Percentiles rank a stretch among this genome's conserved stretches.
These are phyloP conservation scores for Drosophila demipolita DNA, from an alignment of 2,888 invertebrate species.

Conservation along the genomic window DNA sequence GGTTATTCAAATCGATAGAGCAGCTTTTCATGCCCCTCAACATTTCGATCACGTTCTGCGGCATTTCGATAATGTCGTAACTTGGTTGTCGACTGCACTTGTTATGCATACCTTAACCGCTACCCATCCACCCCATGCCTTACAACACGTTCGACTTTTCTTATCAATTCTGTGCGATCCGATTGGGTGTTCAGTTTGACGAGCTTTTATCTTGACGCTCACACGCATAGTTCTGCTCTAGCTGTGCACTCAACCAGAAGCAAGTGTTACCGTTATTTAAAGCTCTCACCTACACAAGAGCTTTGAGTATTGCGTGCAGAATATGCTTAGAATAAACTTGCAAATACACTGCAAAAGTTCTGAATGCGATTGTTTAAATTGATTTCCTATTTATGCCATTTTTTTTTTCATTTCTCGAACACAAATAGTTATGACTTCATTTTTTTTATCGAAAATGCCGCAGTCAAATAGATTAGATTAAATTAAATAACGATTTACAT, in stretches of 20 bases:
- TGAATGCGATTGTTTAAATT: not conserved
- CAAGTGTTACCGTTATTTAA: conserved; percentile 5
- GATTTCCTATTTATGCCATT: not conserved
- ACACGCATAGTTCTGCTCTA: conserved; percentile 7
- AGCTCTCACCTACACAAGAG: not conserved
- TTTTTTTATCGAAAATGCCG: not conserved
- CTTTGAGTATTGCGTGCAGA: not conserved
- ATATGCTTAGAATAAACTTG: not conserved
- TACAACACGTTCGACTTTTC: conserved; percentile 30
- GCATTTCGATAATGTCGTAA: conserved; percentile 61
- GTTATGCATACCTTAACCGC: conserved; percentile 34
- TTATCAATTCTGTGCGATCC: conserved; percentile 30
- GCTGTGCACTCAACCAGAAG: not conserved
- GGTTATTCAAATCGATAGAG: conserved; percentile 40
- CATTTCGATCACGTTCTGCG: conserved; percentile 63
- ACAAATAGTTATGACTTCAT: not conserved
- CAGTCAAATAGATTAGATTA: not conserved
- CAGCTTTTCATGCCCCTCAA: conserved; percentile 55
- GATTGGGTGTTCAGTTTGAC: not conserved
- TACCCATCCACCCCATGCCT: conserved; percentile 5
- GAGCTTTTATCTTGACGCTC: not conserved
- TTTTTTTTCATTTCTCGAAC: not conserved
- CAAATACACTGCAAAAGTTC: not conserved
- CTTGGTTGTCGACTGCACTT: conserved; percentile 21
- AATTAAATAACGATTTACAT: not conserved